phyloP scores from a whole-genome alignment of 2,888 invertebrate genomes.

The Diaprepes abbreviatus region DNA sequence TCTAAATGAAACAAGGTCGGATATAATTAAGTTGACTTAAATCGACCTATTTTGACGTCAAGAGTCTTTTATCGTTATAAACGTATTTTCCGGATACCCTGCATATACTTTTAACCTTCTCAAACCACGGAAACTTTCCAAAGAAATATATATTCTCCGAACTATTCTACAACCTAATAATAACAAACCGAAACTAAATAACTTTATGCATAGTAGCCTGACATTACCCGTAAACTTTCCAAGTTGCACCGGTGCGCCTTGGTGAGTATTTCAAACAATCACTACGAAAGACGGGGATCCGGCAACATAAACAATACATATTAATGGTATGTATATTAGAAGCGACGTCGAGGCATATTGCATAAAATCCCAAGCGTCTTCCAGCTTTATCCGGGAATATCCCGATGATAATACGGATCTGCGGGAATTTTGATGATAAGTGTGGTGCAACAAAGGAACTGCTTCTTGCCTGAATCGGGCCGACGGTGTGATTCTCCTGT shows the following conservation, averaged over 20 bases:
- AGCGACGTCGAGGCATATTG: slow-evolving; percentile 18
- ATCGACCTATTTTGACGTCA: no score
- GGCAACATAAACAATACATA: slow-evolving; percentile 44
- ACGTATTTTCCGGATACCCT: no score
- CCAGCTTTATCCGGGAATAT: slow-evolving; percentile 22
- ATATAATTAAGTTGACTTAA: no score
- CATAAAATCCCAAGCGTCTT: slow-evolving; percentile 31
- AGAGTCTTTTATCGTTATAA: no score
- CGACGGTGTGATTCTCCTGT: no score
- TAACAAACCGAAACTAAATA: slow-evolving; percentile 14
- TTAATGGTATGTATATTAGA: slow-evolving; percentile 45
- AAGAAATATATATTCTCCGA: not conserved
- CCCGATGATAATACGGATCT: slow-evolving; percentile 10
- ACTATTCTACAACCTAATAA: not conserved
- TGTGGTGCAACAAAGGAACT: slow-evolving; percentile 20
- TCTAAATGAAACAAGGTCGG: no score
- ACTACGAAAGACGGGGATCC: slow-evolving; percentile 29
- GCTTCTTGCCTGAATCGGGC: no score
- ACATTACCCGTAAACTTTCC: slow-evolving; percentile 18
- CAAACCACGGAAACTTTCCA: no score
- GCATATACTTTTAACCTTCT: no score
- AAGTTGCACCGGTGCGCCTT: slow-evolving; percentile 28
- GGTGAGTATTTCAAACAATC: slow-evolving; percentile 35
- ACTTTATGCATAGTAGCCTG: slow-evolving; percentile 1
- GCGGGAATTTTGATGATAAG: slow-evolving; percentile 15